Evolutionary conservation across 2,797 vertebrate species (phyloP), one percentile per base, ranked within the genome.

Genomic region (Peromyscus melanophrys): DNA sequence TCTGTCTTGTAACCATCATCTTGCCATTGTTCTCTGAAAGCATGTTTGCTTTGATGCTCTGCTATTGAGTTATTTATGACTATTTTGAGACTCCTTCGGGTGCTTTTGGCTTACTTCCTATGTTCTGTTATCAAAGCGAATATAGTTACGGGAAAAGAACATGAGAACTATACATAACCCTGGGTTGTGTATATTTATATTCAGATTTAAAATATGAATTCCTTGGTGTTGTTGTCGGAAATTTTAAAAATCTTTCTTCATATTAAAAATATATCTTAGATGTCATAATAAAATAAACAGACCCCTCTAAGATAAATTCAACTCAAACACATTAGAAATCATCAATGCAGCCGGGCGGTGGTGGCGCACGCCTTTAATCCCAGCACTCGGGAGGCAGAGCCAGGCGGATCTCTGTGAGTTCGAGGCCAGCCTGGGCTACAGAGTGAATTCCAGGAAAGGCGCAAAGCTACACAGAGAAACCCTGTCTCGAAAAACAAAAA

Each of bases 1-100:
- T 40, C 52, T 96, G 1, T 40, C 92, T 89, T 81, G 27, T 27
- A 5, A 6, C 19, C 6, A 40, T 97, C 90, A 43, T 25, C 11
- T 27, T 69, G 0, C 1, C 5, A 34, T 57, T 92, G 23, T 96
- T 96, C 49, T 96, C 73, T 95, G 80, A 97, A 59, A 96, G n/a
- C 2, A 91, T 4, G 63, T 97, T 93, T 94, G 11, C 96, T 98
- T 96, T 98, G 83, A 97, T 96, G 91, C 3, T 91, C 0, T 37
- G 49, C 21, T 90, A 16, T 94, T 85, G 1, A 75, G 10, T 90
- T 97, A 19, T 92, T 98, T 96, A 57, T 29, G 67, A n/a, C 31
- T 94, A 11, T 94, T 98, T 95, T 0, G 25, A 95, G 57, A 76
- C 3, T 25, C 2, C 37, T 82, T 97, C 5, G 9, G 52, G 75